Conservation (phyloP, 2,888 invertebrate genomes). For the Uloborus plumipes region DNA sequence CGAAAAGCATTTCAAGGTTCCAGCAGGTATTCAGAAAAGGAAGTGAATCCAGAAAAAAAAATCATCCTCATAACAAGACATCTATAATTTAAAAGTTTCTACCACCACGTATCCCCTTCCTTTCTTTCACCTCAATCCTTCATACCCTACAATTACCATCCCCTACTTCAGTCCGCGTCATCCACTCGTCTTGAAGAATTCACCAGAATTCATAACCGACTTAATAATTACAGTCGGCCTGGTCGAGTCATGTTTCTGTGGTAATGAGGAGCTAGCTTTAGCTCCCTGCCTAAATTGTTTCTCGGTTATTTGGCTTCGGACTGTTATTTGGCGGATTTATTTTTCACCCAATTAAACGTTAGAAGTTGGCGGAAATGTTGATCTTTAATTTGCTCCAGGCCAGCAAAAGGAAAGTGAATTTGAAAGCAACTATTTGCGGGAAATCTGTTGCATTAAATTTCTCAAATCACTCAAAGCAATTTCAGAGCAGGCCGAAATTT, state of each 20-base stretch:
- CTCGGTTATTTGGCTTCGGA: conserved; percentile 1
- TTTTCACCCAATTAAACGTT: neutral
- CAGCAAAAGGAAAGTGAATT: too few relatives aligned
- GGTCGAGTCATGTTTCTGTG: conserved; percentile 12
- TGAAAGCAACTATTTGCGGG: too few relatives aligned
- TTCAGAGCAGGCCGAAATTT: too few relatives aligned
- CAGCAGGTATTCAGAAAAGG: too few relatives aligned
- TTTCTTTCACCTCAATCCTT: conserved; percentile 12
- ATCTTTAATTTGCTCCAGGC: too few relatives aligned
- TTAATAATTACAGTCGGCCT: conserved; percentile 41
- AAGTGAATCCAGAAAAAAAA: neutral
- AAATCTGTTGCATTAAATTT: too few relatives aligned
- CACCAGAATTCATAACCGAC: conserved; percentile 33
- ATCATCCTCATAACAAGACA: conserved; percentile 3
- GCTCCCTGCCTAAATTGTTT: conserved; percentile 5
- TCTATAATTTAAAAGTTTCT: conserved; percentile 21
- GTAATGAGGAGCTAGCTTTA: neutral
- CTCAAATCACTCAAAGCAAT: too few relatives aligned
- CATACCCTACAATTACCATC: conserved; percentile 37
- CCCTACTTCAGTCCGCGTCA: conserved; percentile 28
- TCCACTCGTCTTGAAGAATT: conserved; percentile 36
- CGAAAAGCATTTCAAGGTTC: too few relatives aligned
- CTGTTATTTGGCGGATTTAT: neutral
- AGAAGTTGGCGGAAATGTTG: too few relatives aligned
- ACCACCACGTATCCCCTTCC: conserved; percentile 5